Conservation (phyloP, 2,113 vertebrate species). For the Ascaphus truei region DNA sequence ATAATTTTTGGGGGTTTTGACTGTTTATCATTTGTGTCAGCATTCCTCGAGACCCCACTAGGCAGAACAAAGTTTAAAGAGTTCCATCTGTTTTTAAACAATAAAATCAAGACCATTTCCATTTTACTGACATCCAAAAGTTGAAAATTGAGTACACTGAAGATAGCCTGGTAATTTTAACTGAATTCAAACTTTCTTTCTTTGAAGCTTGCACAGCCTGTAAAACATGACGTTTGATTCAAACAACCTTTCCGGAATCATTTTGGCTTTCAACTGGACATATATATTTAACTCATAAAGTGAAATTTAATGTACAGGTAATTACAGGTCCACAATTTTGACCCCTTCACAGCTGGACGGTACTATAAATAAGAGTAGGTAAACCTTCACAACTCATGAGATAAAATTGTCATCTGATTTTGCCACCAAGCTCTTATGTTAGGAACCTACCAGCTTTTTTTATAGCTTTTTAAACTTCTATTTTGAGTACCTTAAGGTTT, state of each 20-base stretch:
- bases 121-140: conserved; percentile 10
- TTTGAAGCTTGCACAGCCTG: not conserved
- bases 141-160: conserved; percentile 17
- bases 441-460: too few species aligned
- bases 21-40: conserved; percentile 31
- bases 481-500: too few species aligned
- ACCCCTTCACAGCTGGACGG: not conserved
- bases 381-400: too few species aligned
- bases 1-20: conserved; percentile 19
- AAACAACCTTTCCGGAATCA: not conserved
- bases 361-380: too few species aligned
- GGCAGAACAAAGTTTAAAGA: conserved; percentile 10
- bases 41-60: conserved; percentile 19
- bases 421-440: too few species aligned
- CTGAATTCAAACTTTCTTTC: conserved; percentile 12
- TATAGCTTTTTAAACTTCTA: too few species aligned
- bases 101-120: conserved; percentile 19
- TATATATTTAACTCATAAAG: not conserved
- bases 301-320: not conserved
- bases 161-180: conserved; percentile 15
- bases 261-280: not conserved
- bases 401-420: too few species aligned
- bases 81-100: conserved; percentile 20
- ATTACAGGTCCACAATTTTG: not conserved
- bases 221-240: not conserved